Evolutionary conservation across 1,140 invertebrate species (phyloP).

Genomic region (Heliconius himera): DNA sequence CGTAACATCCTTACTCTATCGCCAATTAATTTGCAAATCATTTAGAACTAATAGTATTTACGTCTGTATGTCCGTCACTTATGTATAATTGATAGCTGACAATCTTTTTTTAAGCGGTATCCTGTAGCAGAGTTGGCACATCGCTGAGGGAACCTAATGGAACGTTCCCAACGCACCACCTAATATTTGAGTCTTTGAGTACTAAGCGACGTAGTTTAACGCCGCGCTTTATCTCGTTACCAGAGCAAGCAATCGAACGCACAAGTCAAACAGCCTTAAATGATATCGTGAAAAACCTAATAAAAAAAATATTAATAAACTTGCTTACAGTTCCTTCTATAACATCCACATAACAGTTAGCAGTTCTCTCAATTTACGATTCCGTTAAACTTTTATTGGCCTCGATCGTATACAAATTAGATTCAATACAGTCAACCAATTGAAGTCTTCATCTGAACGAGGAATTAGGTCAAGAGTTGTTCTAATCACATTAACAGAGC

Average conservation of each 20-base stretch:
- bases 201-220: too few relatives aligned
- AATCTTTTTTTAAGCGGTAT: neutral
- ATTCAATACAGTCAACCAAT: conserved; percentile 1
- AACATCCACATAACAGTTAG: neutral
- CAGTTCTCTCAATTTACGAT: neutral
- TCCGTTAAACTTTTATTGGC: conserved; percentile 8
- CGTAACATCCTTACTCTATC: neutral
- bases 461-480: neutral
- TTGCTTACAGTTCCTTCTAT: neutral
- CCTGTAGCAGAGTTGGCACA: too few relatives aligned
- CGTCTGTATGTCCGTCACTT: neutral
- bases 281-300: too few relatives aligned
- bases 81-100: neutral
- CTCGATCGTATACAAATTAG: conserved; percentile 9
- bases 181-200: too few relatives aligned
- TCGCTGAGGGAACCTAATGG: too few relatives aligned
- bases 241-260: neutral
- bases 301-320: too few relatives aligned
- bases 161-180: too few relatives aligned
- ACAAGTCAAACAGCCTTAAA: neutral
- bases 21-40: neutral
- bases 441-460: neutral
- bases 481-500: neutral
- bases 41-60: neutral
- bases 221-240: too few relatives aligned